Evolutionary conservation across 2,888 invertebrate genomes (phyloP).

Genomic region (Tetranychus piercei): DNA sequence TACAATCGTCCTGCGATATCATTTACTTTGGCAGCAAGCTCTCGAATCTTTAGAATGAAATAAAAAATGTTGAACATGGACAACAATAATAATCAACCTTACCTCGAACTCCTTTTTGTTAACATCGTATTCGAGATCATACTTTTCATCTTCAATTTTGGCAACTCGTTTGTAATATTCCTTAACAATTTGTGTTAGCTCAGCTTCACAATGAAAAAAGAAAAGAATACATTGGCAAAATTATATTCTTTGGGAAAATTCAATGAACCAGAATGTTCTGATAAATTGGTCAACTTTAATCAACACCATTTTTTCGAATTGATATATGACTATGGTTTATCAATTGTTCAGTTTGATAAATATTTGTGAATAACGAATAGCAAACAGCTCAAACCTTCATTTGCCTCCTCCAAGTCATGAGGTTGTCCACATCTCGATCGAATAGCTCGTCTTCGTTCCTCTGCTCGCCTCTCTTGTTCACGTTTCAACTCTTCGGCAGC

Average conservation of each 20-base stretch:
- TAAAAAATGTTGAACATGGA: not conserved
- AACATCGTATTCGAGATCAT: slow-evolving; percentile 14
- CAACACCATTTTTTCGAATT: no score
- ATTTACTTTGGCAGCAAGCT: slow-evolving; percentile 13
- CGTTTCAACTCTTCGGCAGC: slow-evolving; percentile 29
- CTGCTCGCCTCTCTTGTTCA: slow-evolving; percentile 28
- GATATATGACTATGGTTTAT: no score
- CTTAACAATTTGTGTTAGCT: slow-evolving; percentile 9
- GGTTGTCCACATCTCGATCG: slow-evolving; percentile 25
- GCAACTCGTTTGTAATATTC: slow-evolving; percentile 12
- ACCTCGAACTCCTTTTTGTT: slow-evolving; percentile 12
- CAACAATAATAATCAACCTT: not conserved
- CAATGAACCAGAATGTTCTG: not conserved
- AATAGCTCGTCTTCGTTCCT: slow-evolving; percentile 27
- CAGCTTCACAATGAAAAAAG: not conserved
- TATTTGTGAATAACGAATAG: no score
- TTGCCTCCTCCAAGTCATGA: slow-evolving; percentile 25
- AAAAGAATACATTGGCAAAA: not conserved
- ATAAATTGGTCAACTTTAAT: no score
- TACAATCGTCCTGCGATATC: slow-evolving; percentile 15
- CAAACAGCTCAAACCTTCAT: slow-evolving; percentile 24
- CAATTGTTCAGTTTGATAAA: no score
- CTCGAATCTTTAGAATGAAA: slow-evolving; percentile 2
- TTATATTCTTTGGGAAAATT: not conserved
- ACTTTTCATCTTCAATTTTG: slow-evolving; percentile 7